Evolutionary conservation across 2,797 vertebrate genomes (phyloP).

Genomic region (Pempheris klunzingeri): DNA sequence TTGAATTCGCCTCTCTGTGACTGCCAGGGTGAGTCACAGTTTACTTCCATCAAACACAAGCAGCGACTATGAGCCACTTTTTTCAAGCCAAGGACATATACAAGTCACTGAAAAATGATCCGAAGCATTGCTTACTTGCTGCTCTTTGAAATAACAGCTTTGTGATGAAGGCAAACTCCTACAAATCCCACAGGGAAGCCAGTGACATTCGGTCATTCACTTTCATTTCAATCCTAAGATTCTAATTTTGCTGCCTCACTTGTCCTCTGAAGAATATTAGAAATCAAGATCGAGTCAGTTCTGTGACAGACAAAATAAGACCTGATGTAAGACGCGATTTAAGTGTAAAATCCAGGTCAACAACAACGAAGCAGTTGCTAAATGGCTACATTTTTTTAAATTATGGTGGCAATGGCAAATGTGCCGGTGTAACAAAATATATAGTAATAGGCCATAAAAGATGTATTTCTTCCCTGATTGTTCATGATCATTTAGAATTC

Average conservation of each 20-base stretch:
- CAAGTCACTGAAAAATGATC: constrained; percentile 45
- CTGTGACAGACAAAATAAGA: constrained; percentile 12
- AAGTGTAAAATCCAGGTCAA: constrained; percentile 13
- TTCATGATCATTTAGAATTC: background rate
- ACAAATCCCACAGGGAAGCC: constrained; percentile 28
- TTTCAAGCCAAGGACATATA: constrained; percentile 26
- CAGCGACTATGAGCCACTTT: constrained; percentile 22
- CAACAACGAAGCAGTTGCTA: background rate
- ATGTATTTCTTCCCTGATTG: background rate
- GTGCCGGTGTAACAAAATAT: background rate
- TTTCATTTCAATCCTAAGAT: constrained; percentile 22
- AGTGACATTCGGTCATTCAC: background rate
- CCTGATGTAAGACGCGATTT: background rate
- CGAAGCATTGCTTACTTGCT: constrained; percentile 21
- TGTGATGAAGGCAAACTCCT: constrained; percentile 29
- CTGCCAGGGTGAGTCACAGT: constrained; percentile 28
- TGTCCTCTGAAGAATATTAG: constrained; percentile 32
- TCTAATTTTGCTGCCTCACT: too few species aligned
- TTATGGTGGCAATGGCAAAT: background rate
- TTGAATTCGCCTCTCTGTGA: constrained; percentile 15
- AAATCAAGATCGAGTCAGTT: constrained; percentile 10
- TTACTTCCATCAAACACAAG: constrained; percentile 12
- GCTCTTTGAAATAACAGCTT: constrained; percentile 23
- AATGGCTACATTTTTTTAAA: background rate
- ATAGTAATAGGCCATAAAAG: background rate